Evolutionary conservation across 1,140 invertebrate genomes (phyloP).

Genomic region (Drosophila ercepeae): DNA sequence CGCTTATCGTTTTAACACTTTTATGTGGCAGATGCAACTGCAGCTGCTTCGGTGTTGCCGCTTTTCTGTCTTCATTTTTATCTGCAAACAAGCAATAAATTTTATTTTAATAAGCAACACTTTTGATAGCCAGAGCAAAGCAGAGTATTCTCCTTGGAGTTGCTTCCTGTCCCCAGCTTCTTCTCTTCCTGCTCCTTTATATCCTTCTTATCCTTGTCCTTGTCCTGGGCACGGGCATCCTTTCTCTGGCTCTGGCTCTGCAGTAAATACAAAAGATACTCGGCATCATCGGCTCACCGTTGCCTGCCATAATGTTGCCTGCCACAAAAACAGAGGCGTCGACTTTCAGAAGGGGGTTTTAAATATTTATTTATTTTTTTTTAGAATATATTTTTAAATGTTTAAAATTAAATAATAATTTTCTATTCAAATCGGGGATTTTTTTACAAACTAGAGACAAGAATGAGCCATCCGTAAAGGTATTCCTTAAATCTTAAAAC

Average conservation of each 20-base stretch:
- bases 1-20: constrained; percentile 77
- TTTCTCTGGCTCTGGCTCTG: constrained; percentile 25
- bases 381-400: neutral
- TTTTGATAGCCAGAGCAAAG: constrained; percentile 63
- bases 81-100: constrained; percentile 79
- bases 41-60: constrained; percentile 4
- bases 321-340: constrained; percentile 41
- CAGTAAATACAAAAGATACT: constrained; percentile 76
- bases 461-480: too few species aligned
- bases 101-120: constrained; percentile 80
- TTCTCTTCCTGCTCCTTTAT: constrained; percentile 1
- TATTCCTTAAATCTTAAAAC: too few species aligned
- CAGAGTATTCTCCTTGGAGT: constrained; percentile 1
- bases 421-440: too few species aligned
- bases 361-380: neutral
- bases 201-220: constrained; percentile 9
- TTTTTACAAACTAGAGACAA: too few species aligned
- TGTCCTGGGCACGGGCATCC: constrained; percentile 10
- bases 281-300: constrained; percentile 54
- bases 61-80: constrained; percentile 70
- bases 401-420: too few species aligned
- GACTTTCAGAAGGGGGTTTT: neutral
- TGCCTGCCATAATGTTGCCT: constrained; percentile 58
- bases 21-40: constrained; percentile 36
- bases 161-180: neutral